Evolutionary conservation across 2,888 invertebrate genomes (phyloP).

Genomic region (Agyllia agylla): DNA sequence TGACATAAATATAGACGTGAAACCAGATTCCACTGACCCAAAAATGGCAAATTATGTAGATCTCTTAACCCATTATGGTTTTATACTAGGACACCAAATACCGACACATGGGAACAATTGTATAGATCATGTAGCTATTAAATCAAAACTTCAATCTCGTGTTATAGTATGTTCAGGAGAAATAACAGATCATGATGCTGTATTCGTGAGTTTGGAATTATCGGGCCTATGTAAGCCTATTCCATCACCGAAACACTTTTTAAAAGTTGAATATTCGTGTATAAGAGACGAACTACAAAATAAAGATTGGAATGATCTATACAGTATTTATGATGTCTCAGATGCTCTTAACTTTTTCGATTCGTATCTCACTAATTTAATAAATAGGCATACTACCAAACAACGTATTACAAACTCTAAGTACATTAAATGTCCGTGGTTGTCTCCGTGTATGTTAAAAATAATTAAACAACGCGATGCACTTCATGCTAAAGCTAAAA

Average conservation of each 20-base stretch:
- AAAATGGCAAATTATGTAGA: too few relatives aligned
- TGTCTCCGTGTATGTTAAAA: neutral
- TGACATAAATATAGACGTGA: too few relatives aligned
- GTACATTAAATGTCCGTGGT: neutral
- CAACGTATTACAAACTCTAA: neutral
- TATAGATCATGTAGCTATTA: too few relatives aligned
- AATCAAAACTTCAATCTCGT: too few relatives aligned
- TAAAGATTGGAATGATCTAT: neutral
- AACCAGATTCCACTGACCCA: too few relatives aligned
- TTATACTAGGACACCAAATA: neutral
- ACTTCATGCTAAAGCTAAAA: neutral
- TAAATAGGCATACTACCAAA: neutral
- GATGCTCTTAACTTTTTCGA: neutral
- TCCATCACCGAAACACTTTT: neutral
- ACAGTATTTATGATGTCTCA: neutral
- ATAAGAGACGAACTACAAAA: too few relatives aligned
- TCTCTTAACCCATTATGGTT: neutral
- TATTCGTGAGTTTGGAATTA: too few relatives aligned
- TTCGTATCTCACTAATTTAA: neutral
- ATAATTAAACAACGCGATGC: neutral
- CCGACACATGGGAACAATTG: too few relatives aligned
- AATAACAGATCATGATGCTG: too few relatives aligned
- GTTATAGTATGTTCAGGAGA: too few relatives aligned
- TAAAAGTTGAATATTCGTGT: neutral
- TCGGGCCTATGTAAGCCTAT: too few relatives aligned